These are phyloP conservation scores for Euwallacea fornicatus DNA, from an alignment of 1,140 invertebrate genomes.

Conservation along the genomic window DNA sequence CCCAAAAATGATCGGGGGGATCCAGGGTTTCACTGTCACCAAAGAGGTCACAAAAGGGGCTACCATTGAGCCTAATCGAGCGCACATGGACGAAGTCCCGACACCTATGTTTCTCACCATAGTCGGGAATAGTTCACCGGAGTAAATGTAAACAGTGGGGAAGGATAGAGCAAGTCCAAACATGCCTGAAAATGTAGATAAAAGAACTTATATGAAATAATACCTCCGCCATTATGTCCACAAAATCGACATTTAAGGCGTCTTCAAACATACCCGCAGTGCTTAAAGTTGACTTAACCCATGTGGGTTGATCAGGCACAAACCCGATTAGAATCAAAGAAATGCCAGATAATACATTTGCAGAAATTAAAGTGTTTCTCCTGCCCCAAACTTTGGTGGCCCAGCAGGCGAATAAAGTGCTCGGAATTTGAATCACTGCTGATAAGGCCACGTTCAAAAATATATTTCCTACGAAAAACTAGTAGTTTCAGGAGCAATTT, in stretches of 20 bases:
- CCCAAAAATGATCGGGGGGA: slow-evolving; percentile 72
- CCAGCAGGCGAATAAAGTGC: slow-evolving; percentile 67
- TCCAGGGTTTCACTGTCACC: slow-evolving; percentile 54
- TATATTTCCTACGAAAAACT: slow-evolving; percentile 56
- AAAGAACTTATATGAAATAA: neutral
- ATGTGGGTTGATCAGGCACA: slow-evolving; percentile 55
- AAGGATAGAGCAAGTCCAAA: slow-evolving; percentile 69
- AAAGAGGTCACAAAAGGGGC: slow-evolving; percentile 64
- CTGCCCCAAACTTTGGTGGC: slow-evolving; percentile 66
- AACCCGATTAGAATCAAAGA: slow-evolving; percentile 64
- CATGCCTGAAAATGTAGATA: slow-evolving; percentile 50
- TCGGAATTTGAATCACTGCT: slow-evolving; percentile 68
- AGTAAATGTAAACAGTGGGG: slow-evolving; percentile 68
- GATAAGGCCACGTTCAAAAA: slow-evolving; percentile 74
- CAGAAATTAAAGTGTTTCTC: slow-evolving; percentile 63
- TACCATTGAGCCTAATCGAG: slow-evolving; percentile 65
- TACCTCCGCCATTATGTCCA: neutral
- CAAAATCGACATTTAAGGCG: neutral
- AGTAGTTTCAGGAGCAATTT: neutral
- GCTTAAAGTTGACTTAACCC: slow-evolving; percentile 61
- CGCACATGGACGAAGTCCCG: slow-evolving; percentile 68
- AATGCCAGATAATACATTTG: slow-evolving; percentile 65
- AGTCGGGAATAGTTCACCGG: slow-evolving; percentile 70
- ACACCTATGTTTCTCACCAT: slow-evolving; percentile 68
- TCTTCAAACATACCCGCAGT: slow-evolving; percentile 19